These are phyloP conservation scores for Zosterops pallidus DNA, from an alignment of 2,113 vertebrate genomes.

Conservation along the genomic window DNA sequence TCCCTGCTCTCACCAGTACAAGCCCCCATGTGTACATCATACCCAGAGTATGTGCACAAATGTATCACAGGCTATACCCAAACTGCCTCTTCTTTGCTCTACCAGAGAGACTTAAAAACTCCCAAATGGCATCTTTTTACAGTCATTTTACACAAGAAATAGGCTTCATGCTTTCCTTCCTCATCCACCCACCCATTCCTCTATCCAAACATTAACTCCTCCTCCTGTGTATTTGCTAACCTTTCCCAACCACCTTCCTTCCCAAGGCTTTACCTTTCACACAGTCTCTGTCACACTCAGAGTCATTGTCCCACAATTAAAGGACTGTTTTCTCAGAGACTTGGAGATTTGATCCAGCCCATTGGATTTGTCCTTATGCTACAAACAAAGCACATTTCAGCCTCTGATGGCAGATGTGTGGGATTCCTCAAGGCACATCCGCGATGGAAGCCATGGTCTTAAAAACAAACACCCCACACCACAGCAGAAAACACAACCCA, in stretches of 20 bases:
- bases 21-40: neutral
- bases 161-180: neutral
- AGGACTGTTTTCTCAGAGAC: neutral
- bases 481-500: neutral
- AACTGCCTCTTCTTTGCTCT: neutral
- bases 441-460: neutral
- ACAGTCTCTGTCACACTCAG: neutral
- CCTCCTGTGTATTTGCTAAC: neutral
- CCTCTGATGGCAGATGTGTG: neutral
- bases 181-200: neutral
- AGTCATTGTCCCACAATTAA: neutral
- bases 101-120: neutral
- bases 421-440: neutral
- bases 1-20: neutral
- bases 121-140: neutral
- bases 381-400: slow-evolving; percentile 3
- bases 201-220: slow-evolving; percentile 9
- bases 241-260: neutral
- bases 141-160: neutral
- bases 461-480: neutral
- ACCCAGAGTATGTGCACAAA: neutral
- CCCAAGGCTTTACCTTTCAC: neutral
- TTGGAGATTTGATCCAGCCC: neutral
- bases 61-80: neutral
- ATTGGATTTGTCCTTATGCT: neutral